Base-by-base conservation (phyloP, 1,140 invertebrate species). In the Solenopsis fugax region DNA sequence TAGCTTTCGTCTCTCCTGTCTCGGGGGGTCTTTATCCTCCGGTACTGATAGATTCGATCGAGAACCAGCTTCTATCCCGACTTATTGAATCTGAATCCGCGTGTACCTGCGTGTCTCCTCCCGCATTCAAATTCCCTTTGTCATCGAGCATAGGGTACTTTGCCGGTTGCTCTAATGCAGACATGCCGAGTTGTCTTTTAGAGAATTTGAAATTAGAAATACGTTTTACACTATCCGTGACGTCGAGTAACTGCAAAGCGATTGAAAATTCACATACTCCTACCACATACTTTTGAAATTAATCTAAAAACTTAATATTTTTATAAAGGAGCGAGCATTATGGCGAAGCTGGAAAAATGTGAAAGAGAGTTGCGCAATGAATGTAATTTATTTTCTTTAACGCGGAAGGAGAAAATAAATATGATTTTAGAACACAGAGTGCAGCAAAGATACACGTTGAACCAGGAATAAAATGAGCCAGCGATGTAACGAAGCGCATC, bases 1-100 rank as follows among this genome's bases (percentile, higher is more conserved):
- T 16, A 48, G 52, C 52, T 80, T 73, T 41, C 18, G 29, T 64
- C 21, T 54, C n/a, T 41, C 52, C 29, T 50, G 54, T 71, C 50
- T 48, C 52, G 48, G n/a, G 21, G 48, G n/a, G 13, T 90, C 65
- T 72, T 86, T 78, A 73, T 37, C 37, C 18, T 81, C 52, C 34
- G 64, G 48, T 80, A 69, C 24, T 67, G 62, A 48, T 64, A 75
- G 54, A 72, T 65, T 60, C 34, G 65, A 72, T 65, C 85, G 82
- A 88, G 86, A 87, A 87, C 85, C 86, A 56, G 62, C 37, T 64
- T 62, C 37, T 62, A 72, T 60, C 52, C n/a, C 50, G 77, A 21
- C 58, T 81, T 88, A 87, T 87, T 64, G 85, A 87, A 82, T 82
- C 76, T 21, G 48, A 76, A 67, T 75, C 24, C 21, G 62, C 72